Evolutionary conservation across 1,140 invertebrate genomes (phyloP).

Genomic region (Sarcophaga bullata): DNA sequence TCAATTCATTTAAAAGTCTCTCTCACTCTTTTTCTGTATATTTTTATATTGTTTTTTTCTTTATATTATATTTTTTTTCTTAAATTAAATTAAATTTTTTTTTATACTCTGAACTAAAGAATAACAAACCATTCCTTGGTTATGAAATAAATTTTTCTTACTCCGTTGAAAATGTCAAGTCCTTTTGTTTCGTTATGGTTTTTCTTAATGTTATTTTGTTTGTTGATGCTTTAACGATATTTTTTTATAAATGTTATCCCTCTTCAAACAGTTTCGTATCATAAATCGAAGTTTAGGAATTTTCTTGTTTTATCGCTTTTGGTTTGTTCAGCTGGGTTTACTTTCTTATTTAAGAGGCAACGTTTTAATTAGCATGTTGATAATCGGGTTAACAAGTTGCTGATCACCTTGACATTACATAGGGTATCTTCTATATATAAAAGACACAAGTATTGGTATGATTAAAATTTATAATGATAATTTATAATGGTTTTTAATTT

Average conservation of each 20-base stretch:
- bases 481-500: no score
- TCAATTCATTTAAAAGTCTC: conserved; percentile 10
- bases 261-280: not conserved
- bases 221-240: not conserved
- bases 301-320: not conserved
- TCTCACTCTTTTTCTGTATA: not conserved
- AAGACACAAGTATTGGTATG: no score
- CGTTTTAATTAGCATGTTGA: no score
- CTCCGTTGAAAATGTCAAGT: not conserved
- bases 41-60: no score
- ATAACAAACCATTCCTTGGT: not conserved
- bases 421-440: no score
- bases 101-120: not conserved
- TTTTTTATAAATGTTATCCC: not conserved
- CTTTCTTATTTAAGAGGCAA: not conserved
- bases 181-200: not conserved
- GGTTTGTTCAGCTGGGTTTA: not conserved
- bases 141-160: not conserved
- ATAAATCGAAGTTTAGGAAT: not conserved
- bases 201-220: not conserved
- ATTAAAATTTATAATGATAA: no score
- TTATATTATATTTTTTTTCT: not conserved
- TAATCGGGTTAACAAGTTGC: no score
- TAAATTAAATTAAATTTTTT: not conserved
- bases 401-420: no score